Conservation (phyloP, 1,140 invertebrate genomes). For the Papilio xuthus region DNA sequence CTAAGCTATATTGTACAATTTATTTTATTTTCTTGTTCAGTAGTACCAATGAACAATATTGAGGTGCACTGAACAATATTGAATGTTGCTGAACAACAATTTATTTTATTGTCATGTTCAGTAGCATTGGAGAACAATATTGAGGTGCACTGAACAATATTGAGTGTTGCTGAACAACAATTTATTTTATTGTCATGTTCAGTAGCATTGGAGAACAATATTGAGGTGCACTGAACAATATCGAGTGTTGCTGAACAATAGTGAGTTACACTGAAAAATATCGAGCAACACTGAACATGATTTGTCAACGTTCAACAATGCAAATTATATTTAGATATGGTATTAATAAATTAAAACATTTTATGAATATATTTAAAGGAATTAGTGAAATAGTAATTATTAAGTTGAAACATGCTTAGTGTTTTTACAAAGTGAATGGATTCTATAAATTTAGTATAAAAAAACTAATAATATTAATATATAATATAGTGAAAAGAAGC, state of each 20-base stretch:
- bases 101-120: no score
- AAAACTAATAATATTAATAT: no score
- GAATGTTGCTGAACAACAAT: neutral
- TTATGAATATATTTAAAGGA: neutral
- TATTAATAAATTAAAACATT: no score
- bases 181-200: neutral
- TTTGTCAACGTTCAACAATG: neutral
- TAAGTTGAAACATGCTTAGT: conserved; percentile 34
- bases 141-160: neutral
- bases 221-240: neutral
- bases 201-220: neutral
- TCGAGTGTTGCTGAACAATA: neutral
- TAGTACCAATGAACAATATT: neutral
- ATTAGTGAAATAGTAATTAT: neutral
- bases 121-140: neutral
- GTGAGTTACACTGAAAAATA: neutral
- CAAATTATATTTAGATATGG: neutral
- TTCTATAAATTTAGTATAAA: neutral
- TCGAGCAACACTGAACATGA: no score
- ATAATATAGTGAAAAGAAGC: neutral
- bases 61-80: neutral
- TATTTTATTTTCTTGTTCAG: no score
- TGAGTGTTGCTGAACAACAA: neutral
- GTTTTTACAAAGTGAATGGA: conserved; percentile 16
- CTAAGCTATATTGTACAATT: no score